Percentiles rank a stretch among this genome's conserved stretches.
phyloP scores from a whole-genome alignment of 2,888 invertebrate species.

The Trachelus stipa region DNA sequence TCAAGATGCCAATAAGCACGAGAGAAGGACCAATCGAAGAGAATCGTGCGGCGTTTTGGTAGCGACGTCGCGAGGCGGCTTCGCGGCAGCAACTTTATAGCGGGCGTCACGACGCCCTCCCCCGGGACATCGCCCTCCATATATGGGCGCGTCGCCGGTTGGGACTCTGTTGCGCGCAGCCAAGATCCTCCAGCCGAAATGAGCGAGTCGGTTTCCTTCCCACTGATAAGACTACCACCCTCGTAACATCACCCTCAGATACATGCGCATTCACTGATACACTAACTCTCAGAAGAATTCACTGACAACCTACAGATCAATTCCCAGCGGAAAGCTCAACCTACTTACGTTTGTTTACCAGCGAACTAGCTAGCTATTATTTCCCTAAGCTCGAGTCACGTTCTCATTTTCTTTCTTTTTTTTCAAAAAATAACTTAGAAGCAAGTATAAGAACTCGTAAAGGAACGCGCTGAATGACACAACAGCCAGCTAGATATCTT shows the following conservation, averaged over 20 bases:
- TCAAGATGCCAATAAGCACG: background rate
- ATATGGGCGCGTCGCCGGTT: conserved; percentile 54
- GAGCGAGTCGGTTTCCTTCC: background rate
- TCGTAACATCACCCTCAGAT: background rate
- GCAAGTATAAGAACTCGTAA: background rate
- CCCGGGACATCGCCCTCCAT: conserved; percentile 53
- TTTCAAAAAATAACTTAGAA: background rate
- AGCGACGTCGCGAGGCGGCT: background rate
- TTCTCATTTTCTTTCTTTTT: background rate
- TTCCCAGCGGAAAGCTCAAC: background rate
- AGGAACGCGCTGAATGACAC: background rate
- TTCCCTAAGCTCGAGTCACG: background rate
- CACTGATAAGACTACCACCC: conserved; percentile 23
- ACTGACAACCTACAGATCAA: background rate
- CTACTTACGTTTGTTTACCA: conserved; percentile 8
- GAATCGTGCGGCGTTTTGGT: background rate
- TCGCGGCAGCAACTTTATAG: conserved; percentile 56
- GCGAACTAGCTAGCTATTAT: background rate
- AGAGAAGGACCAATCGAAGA: background rate
- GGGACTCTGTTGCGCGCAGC: conserved; percentile 12
- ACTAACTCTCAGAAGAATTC: background rate
- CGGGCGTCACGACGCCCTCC: conserved; percentile 51
- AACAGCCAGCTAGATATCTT: background rate
- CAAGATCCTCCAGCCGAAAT: conserved; percentile 13
- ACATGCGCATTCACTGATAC: background rate